phyloP scores from a whole-genome alignment of 2,113 vertebrate species.

The Anarrhichthys ocellatus region DNA sequence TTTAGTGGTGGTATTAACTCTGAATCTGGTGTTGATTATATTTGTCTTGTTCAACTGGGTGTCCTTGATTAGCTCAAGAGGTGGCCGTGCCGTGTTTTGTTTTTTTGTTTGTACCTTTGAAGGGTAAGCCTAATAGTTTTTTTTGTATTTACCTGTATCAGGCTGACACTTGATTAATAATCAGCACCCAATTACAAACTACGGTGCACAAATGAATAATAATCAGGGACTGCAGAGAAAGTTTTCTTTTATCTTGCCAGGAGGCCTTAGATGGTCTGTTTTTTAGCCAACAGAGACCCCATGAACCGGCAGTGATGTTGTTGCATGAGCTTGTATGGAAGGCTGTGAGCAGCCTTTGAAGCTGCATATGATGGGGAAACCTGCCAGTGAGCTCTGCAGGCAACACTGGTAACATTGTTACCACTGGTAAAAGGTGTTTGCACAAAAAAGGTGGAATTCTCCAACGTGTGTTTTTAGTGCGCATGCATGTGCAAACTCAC shows the following conservation, averaged over 20 bases:
- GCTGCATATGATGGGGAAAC: constrained; percentile 39
- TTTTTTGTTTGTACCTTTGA: constrained; percentile 23
- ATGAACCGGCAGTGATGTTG: constrained; percentile 14
- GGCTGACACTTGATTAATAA: constrained; percentile 3
- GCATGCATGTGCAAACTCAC: neutral
- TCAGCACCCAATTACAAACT: constrained; percentile 7
- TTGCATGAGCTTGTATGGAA: constrained; percentile 29
- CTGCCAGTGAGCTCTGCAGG: constrained; percentile 35
- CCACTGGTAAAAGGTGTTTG: constrained; percentile 37
- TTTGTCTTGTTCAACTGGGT: constrained; percentile 16
- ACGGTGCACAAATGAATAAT: neutral
- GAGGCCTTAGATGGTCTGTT: constrained; percentile 14
- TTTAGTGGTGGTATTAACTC: constrained; percentile 6
- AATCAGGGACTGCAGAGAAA: neutral
- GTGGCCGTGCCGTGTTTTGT: neutral
- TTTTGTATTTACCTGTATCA: neutral
- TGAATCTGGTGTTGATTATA: constrained; percentile 22
- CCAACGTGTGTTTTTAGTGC: constrained; percentile 6
- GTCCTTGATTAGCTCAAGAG: constrained; percentile 34
- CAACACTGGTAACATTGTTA: constrained; percentile 24
- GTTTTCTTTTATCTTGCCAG: constrained; percentile 28
- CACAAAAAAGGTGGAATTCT: constrained; percentile 1
- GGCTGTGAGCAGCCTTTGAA: constrained; percentile 58
- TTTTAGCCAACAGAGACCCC: constrained; percentile 16
- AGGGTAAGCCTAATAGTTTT: neutral